Evolutionary conservation across 2,113 vertebrate genomes (phyloP), one percentile per base, ranked within the genome.

Genomic region (Carassius carassius): DNA sequence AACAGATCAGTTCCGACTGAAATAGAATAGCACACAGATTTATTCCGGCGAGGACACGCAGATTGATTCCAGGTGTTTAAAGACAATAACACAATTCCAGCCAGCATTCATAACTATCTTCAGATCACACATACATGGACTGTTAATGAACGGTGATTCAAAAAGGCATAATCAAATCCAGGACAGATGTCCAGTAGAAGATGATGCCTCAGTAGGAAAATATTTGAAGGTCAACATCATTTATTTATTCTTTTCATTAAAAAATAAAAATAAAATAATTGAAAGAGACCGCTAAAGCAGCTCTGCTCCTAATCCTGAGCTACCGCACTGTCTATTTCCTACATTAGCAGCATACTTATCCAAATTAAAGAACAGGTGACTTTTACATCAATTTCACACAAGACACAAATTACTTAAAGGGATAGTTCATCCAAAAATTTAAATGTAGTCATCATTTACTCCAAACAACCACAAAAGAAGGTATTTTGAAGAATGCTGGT

Each of bases 51-150:
- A 37, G 80, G 49, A 37, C 51, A 19, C 25, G 35, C 76, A 41
- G 35, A 78, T 62, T 44, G 56, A 62, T 62, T 62, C 76, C 76
- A 78, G 76, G 76, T 78, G 76, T 41, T 78, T 37, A 78, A 62
- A 78, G 29, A 78, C 76, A 78, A 62, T 78, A 62, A 62, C 54
- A 62, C 9, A n/a, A 78, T 16, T 62, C 21, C 32, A 62, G 76
- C 54, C 76, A 78, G 56, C 76, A 78, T 62, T 78, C 56, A 62
- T 62, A 60, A 23, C 11, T 62, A 41, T 37, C 76, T 62, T 37
- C 60, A 23, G 54, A 76, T 19, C 25, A 41, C 56, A 41, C 54
- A 23, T 78, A 62, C n/a, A 41, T n/a, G 35, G 56, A 41, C 5
- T 41, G 25, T 41, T 35, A 62, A 62, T 62, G 76, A 78, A 41